Evolutionary conservation across 2,888 invertebrate genomes (phyloP), one percentile per base, ranked within the genome.

Genomic region (Spicauda simplicius): DNA sequence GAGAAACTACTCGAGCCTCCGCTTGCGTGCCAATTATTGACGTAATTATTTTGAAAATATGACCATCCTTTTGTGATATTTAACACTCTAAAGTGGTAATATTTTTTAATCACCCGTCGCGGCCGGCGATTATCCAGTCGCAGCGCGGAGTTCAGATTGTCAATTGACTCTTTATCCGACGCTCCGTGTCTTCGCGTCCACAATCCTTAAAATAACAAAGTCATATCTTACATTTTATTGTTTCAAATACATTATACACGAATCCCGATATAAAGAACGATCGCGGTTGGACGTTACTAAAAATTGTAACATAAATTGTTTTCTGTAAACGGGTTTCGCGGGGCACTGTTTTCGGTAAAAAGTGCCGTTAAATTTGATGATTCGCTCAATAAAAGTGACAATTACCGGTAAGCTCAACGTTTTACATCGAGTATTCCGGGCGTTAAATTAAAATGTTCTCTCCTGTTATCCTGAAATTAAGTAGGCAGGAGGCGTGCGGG

Each of bases 21-120:
- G 73, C 83, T 85, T 84, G 87, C 89, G 89, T 91, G 91, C 91
- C 92, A 92, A 92, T 93, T 93, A 93, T 93, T 90, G 90, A 86
- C 86, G 91, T 90, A 89, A 91, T 92, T 92, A 92, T 91, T 87
- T 91, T 89, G 84, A 92, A 93, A 89, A 90, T 92, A 92, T 91
- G 86, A 84, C 84, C 81, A 70, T 80, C 82, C 83, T 85, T 88
- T 87, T 88, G 86, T 85, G 82, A 85, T 88, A 87, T 90, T 91
- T 87, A 88, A 86, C 85, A 84, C 84, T 79, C 75, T 81, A 81
- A 88, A 83, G 83, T 78, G 84, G 85, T 80, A 74, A 86, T 90
- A 87, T 88, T 84, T 88, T 88, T 89, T 86, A 87, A 87, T 87
- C 84, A 81, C 78, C 79, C 78, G 76, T 78, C 79, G 75, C 72